Percentiles rank a stretch among this genome's conserved stretches.
phyloP scores from a whole-genome alignment of 2,113 vertebrate genomes.

The Zeus faber region DNA sequence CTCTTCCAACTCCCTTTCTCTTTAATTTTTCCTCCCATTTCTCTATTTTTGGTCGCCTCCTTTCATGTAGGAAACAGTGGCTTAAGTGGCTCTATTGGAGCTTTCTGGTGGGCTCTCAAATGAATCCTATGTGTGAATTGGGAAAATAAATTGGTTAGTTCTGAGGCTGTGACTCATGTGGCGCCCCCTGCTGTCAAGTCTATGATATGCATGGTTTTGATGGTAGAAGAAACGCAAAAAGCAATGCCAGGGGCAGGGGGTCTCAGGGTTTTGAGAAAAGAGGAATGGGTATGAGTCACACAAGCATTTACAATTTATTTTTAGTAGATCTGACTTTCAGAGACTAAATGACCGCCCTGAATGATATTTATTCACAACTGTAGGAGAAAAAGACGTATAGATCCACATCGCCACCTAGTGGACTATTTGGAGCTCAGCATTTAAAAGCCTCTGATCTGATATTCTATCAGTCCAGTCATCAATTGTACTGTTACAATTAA shows the following conservation, averaged over 20 bases:
- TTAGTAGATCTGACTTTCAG: constrained; percentile 15
- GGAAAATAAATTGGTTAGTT: constrained; percentile 56
- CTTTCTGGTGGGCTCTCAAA: constrained; percentile 60
- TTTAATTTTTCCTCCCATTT: too few relatives aligned
- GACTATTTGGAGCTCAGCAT: constrained; percentile 5
- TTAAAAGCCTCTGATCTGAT: background rate
- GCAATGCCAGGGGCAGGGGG: constrained; percentile 28
- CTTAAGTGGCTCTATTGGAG: constrained; percentile 65
- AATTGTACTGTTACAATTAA: background rate
- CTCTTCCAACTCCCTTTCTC: constrained; percentile 30
- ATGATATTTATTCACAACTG: constrained; percentile 28
- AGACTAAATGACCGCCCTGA: constrained; percentile 37
- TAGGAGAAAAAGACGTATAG: background rate
- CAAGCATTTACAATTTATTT: constrained; percentile 54
- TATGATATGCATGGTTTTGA: constrained; percentile 15
- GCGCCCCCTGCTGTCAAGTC: constrained; percentile 45
- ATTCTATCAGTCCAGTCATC: background rate
- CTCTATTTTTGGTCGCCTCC: constrained; percentile 58
- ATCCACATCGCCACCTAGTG: constrained; percentile 59
- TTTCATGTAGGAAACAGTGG: constrained; percentile 65
- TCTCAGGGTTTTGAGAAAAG: background rate
- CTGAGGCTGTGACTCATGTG: constrained; percentile 19
- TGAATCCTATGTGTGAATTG: constrained; percentile 44
- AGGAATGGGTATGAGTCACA: constrained; percentile 31
- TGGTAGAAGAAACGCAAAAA: constrained; percentile 2